Base-by-base conservation (phyloP, 2,797 vertebrate genomes). In the Eulemur mongoz region DNA sequence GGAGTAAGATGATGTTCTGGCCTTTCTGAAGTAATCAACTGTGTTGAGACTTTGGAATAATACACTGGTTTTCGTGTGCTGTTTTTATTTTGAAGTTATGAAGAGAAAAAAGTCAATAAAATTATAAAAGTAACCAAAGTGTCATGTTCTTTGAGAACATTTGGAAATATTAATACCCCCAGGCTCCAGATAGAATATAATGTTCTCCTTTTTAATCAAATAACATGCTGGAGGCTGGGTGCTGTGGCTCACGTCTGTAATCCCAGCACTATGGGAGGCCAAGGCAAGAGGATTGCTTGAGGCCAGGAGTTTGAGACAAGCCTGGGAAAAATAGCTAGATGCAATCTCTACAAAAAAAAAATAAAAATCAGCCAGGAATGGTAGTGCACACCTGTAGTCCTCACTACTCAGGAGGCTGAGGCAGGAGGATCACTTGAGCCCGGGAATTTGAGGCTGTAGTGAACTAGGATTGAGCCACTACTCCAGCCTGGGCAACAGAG, bases 61-160 rank as follows among this genome's bases (percentile, higher is more conserved):
- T 78, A 78, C 61, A 72, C 57, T 95, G 23, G 40, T 94, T 93
- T 93, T 75, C 23, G 3, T 48, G 50, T 59, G 75, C 27, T 91
- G 30, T 90, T 94, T 96, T 89, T 94, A 50, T 92, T 94, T 85
- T 85, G 59, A 80, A 93, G 15, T 43, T 87, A 32, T 73, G 54
- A 92, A 61, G 63, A 83, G 0, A 40, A 91, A 94, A 93, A 89
- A 85, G 59, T 78, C 73, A 97, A 96, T 98, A 98, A 98, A 98
- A 65, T 89, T 80, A 54, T 72, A 35, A 86, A 94, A 95, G 50
- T 72, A 65, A 84, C 52, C 48, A 96, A 72, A 75, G 90, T 78
- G 38, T 73, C 5, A 4, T 27, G 27, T 93, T 84, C 72, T 94
- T 92, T 91, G 50, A 83, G 70, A 73, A 76, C 30, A 20, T 80